Conservation (phyloP, 2,888 invertebrate genomes). For the Catotricha subobsoleta region DNA sequence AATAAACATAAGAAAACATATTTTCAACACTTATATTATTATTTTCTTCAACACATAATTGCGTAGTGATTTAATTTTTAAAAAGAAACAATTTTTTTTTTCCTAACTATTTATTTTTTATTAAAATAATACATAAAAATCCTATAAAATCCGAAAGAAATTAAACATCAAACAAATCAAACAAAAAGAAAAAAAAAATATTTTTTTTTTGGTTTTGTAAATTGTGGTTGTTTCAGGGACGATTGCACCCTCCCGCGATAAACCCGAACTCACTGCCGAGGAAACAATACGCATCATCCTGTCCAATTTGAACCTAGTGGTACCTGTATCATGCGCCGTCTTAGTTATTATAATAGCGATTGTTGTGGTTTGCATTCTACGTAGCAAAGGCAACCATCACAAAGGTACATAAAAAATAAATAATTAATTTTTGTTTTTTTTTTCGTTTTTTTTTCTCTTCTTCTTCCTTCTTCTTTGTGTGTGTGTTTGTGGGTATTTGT, state of each 20-base stretch:
- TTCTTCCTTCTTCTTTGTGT: slow-evolving; percentile 9
- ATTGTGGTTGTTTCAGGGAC: slow-evolving; percentile 65
- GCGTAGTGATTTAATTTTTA: not conserved
- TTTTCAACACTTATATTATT: not conserved
- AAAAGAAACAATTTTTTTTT: too few relatives aligned
- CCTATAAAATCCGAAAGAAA: slow-evolving; percentile 4
- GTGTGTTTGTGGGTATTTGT: too few relatives aligned
- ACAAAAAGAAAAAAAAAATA: slow-evolving; percentile 7
- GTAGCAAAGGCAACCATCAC: slow-evolving; percentile 64
- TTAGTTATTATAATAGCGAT: slow-evolving; percentile 86
- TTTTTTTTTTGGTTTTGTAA: slow-evolving; percentile 5
- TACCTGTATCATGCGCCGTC: slow-evolving; percentile 80
- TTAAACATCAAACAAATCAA: too few relatives aligned
- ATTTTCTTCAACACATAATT: not conserved
- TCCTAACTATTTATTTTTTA: too few relatives aligned
- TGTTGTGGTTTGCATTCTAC: slow-evolving; percentile 80
- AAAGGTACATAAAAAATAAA: slow-evolving; percentile 49
- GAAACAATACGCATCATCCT: slow-evolving; percentile 75
- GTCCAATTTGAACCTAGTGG: slow-evolving; percentile 81
- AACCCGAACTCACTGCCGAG: slow-evolving; percentile 57
- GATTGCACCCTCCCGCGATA: slow-evolving; percentile 77
- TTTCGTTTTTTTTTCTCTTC: slow-evolving; percentile 17
- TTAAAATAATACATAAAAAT: slow-evolving; percentile 4
- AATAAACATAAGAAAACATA: not conserved
- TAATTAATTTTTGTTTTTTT: slow-evolving; percentile 21